phyloP scores from a whole-genome alignment of 92 coral and sea anemone genomes.

The Paramuricea clavata region DNA sequence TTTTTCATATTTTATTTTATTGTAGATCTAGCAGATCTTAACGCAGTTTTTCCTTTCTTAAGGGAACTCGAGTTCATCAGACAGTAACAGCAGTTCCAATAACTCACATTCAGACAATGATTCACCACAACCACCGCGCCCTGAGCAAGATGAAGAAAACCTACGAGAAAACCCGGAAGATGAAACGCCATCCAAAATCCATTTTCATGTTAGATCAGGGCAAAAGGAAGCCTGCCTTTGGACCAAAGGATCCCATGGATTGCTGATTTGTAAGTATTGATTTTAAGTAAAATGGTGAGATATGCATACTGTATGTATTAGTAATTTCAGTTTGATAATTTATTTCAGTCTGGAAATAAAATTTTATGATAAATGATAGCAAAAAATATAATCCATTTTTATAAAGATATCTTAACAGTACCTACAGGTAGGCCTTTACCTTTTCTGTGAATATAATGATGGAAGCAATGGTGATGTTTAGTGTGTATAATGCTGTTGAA shows the following conservation, averaged over 20 bases:
- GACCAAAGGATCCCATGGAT: conserved; percentile 98
- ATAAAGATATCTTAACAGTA: too few species aligned
- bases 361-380: too few species aligned
- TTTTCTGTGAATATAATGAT: too few species aligned
- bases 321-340: too few species aligned
- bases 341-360: too few species aligned
- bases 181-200: conserved; percentile 77
- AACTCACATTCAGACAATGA: conserved; percentile 7
- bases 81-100: neutral
- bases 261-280: conserved; percentile 87
- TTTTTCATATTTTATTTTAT: too few species aligned
- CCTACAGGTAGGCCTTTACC: too few species aligned
- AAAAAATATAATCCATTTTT: too few species aligned
- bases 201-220: conserved; percentile 78
- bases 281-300: neutral
- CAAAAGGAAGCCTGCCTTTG: conserved; percentile 95
- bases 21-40: too few species aligned
- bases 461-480: too few species aligned
- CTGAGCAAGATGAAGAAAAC: neutral
- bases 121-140: neutral
- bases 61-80: conserved; percentile 16
- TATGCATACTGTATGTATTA: too few species aligned
- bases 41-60: neutral
- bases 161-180: conserved; percentile 60
- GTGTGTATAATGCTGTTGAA: too few species aligned